Evolutionary conservation across 2,888 invertebrate genomes (phyloP).

Genomic region (Drosophila pegasa): DNA sequence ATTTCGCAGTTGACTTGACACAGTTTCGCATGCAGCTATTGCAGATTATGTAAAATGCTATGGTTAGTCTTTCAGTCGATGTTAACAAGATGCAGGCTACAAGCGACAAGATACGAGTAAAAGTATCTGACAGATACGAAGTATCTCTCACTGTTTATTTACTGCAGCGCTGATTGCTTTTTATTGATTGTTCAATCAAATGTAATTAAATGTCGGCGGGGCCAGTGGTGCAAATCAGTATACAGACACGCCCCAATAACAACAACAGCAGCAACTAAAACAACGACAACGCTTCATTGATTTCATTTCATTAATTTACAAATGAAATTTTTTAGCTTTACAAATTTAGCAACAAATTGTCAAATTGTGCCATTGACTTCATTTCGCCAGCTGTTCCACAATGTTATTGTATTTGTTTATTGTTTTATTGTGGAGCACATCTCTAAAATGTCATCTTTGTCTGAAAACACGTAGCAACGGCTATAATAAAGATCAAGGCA

Average conservation of each 20-base stretch:
- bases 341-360: constrained; percentile 49
- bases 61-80: constrained; percentile 47
- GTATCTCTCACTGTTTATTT: constrained; percentile 23
- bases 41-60: constrained; percentile 73
- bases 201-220: constrained; percentile 71
- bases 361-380: constrained; percentile 37
- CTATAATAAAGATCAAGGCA: constrained; percentile 67
- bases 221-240: constrained; percentile 70
- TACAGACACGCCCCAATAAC: constrained; percentile 46
- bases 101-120: constrained; percentile 49
- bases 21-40: constrained; percentile 60
- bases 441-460: constrained; percentile 8
- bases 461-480: constrained; percentile 27
- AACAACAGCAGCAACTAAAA: constrained; percentile 9
- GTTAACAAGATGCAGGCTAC: constrained; percentile 35
- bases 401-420: background rate
- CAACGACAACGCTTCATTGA: constrained; percentile 60
- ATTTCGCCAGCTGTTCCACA: constrained; percentile 17
- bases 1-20: constrained; percentile 66
- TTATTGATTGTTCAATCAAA: constrained; percentile 80
- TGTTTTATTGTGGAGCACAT: constrained; percentile 45
- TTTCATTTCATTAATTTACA: constrained; percentile 56
- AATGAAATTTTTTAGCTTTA: constrained; percentile 37
- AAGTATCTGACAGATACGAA: constrained; percentile 42
- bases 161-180: constrained; percentile 70